These are phyloP conservation scores for Sebastes minor DNA, from an alignment of 2,797 vertebrate genomes.

Conservation along the genomic window DNA sequence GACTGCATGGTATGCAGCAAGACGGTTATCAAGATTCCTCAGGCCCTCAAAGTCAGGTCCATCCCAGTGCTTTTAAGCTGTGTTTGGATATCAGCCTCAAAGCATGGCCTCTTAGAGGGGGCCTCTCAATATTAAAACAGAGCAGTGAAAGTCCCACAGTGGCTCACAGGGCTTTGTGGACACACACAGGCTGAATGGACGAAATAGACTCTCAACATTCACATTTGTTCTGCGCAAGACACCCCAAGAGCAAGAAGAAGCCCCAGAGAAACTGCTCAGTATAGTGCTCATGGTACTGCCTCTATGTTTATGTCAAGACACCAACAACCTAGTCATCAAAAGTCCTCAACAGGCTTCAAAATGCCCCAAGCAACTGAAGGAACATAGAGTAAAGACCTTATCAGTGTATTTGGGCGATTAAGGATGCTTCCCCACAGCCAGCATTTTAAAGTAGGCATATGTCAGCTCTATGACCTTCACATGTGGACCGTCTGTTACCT, in stretches of 20 bases:
- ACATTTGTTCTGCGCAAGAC: conserved; percentile 17
- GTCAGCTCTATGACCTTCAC: conserved; percentile 31
- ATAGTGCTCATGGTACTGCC: background rate
- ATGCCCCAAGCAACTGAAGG: background rate
- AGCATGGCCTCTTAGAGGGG: conserved; percentile 47
- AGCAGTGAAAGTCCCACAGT: conserved; percentile 47
- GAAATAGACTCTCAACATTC: conserved; percentile 40
- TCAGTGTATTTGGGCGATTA: background rate
- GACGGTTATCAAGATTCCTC: conserved; percentile 58
- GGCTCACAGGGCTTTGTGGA: conserved; percentile 45
- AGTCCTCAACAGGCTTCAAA: conserved; percentile 3
- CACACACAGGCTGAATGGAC: conserved; percentile 41
- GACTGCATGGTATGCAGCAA: conserved; percentile 50
- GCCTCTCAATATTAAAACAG: conserved; percentile 59
- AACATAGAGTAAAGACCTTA: background rate
- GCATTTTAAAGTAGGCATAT: conserved; percentile 7
- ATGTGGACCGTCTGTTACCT: conserved; percentile 27
- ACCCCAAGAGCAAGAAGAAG: background rate
- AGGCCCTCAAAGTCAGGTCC: conserved; percentile 49
- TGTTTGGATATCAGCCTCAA: conserved; percentile 59
- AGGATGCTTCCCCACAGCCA: background rate
- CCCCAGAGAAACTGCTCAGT: background rate
- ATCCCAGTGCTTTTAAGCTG: conserved; percentile 51
- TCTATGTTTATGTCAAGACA: conserved; percentile 18
- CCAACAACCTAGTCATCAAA: background rate